Evolutionary conservation across 2,113 vertebrate species (phyloP).

Genomic region (Colaptes auratus): DNA sequence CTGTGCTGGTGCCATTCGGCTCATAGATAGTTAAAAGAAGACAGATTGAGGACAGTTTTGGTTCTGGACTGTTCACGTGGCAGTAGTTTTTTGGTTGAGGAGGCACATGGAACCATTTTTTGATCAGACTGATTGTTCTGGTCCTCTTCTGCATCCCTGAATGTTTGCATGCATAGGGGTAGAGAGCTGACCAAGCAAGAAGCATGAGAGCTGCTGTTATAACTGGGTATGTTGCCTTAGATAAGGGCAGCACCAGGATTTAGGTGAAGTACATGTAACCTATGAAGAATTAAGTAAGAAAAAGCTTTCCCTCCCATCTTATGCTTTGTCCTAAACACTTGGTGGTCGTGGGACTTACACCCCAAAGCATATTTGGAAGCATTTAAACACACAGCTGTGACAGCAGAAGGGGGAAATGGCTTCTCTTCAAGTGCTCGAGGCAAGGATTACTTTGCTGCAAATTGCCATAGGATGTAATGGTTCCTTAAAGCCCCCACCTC

Average conservation of each 20-base stretch:
- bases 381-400: not conserved
- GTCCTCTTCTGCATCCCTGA: not conserved
- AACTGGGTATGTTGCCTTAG: not conserved
- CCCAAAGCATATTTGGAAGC: not conserved
- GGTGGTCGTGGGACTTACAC: not conserved
- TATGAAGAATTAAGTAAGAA: not conserved
- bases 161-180: not conserved
- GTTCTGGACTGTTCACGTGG: not conserved
- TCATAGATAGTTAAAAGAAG: not conserved
- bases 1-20: not conserved
- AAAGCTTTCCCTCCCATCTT: not conserved
- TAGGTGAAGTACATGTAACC: accelerated
- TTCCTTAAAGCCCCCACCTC: not conserved
- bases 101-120: not conserved
- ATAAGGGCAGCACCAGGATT: not conserved
- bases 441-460: not conserved
- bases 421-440: not conserved
- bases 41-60: not conserved
- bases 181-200: not conserved
- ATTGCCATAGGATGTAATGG: not conserved
- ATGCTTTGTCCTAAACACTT: not conserved
- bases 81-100: not conserved
- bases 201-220: not conserved
- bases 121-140: not conserved
- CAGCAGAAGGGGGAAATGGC: not conserved